Percentiles rank a stretch among this genome's conserved stretches.
These are phyloP conservation scores for Pheosia gnoma DNA, from an alignment of 2,888 invertebrate species.

Conservation along the genomic window DNA sequence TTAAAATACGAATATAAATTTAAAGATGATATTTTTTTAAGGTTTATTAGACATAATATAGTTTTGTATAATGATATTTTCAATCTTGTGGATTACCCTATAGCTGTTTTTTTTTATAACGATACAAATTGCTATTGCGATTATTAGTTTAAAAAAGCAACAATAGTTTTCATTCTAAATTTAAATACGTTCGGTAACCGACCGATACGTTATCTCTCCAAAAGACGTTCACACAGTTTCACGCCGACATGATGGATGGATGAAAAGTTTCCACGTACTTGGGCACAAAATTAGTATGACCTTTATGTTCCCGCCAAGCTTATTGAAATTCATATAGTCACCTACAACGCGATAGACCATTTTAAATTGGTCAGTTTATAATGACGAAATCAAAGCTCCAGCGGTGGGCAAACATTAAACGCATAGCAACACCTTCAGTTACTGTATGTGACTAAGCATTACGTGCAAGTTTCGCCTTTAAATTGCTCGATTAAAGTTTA, in stretches of 20 bases:
- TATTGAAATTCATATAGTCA: constrained; percentile 10
- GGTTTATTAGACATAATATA: too few relatives aligned
- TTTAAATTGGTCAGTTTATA: constrained; percentile 34
- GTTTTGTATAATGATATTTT: too few relatives aligned
- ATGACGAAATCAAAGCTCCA: constrained; percentile 55
- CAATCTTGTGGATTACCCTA: too few relatives aligned
- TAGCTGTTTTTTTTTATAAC: too few relatives aligned
- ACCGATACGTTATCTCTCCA: constrained; percentile 42
- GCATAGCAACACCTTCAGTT: constrained; percentile 25
- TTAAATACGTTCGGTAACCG: constrained; percentile 32
- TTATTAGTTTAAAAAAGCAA: constrained; percentile 10
- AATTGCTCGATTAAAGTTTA: constrained; percentile 32
- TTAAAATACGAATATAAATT: too few relatives aligned
- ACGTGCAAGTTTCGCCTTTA: constrained; percentile 35
- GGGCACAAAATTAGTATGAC: constrained; percentile 34
- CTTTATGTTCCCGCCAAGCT: constrained; percentile 7
- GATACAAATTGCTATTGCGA: too few relatives aligned
- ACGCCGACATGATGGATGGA: constrained; percentile 46
- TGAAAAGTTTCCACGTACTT: constrained; percentile 44
- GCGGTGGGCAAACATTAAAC: constrained; percentile 46
- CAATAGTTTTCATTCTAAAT: constrained; percentile 21
- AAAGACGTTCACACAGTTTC: constrained; percentile 44
- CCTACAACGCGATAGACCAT: constrained; percentile 26
- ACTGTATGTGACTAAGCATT: constrained; percentile 31
- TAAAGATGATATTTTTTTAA: too few relatives aligned